phyloP scores from a whole-genome alignment of 1,140 invertebrate species.

The Aphaenogaster rudis region DNA sequence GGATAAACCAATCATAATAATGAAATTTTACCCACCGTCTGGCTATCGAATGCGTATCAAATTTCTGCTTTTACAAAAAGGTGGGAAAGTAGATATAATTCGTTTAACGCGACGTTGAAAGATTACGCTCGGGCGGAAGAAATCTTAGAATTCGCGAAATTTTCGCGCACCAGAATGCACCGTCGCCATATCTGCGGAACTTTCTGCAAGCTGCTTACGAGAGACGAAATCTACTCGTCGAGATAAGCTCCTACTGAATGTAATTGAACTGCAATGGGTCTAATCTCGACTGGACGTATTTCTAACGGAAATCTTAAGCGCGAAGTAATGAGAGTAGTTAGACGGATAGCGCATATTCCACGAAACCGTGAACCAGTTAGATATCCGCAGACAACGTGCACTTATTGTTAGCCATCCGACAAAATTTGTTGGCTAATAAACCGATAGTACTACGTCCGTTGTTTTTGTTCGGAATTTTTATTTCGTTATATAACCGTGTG shows the following conservation, averaged over 20 bases:
- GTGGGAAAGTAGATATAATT: conserved; percentile 26
- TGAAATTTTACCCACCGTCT: conserved; percentile 49
- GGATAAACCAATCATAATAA: conserved; percentile 65
- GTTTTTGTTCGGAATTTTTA: neutral
- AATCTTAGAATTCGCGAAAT: conserved; percentile 27
- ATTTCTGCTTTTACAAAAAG: conserved; percentile 17
- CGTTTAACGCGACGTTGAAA: conserved; percentile 37
- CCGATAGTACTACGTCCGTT: neutral
- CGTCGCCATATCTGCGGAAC: conserved; percentile 46
- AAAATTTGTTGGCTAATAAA: conserved; percentile 11
- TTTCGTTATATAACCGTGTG: neutral
- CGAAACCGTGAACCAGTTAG: conserved; percentile 32
- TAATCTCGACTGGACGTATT: conserved; percentile 66
- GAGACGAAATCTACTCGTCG: conserved; percentile 57
- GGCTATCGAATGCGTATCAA: conserved; percentile 49
- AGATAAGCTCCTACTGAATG: conserved; percentile 67
- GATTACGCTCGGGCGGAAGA: conserved; percentile 9
- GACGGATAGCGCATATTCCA: conserved; percentile 39
- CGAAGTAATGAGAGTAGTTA: conserved; percentile 65
- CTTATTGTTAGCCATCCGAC: neutral
- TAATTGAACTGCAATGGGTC: conserved; percentile 71
- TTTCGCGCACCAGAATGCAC: neutral
- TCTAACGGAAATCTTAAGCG: conserved; percentile 56
- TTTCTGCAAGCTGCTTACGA: conserved; percentile 51
- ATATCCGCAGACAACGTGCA: neutral